Evolutionary conservation across 1,140 invertebrate species (phyloP), one percentile per base, ranked within the genome.

Genomic region (Neodiprion pinetum): DNA sequence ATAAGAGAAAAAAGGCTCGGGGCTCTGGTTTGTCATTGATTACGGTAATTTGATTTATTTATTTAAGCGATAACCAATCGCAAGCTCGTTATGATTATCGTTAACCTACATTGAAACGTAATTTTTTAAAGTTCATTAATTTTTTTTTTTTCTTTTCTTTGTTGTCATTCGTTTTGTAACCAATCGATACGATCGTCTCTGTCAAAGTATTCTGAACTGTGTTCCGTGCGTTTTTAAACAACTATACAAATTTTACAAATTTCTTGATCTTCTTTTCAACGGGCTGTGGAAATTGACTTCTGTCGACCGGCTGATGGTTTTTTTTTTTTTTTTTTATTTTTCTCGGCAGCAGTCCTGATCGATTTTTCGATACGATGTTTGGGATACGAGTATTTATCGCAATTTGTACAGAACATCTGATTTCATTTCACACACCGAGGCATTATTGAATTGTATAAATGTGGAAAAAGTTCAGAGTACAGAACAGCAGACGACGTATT

Each of bases 1-100:
- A 23, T 69, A 14, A 66, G 67, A 69, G 21, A 69, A 23, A 23
- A 66, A 78, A 83, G 83, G 85, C 87, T 87, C 86, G 86, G 85
- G 87, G 87, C 87, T 88, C 87, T 88, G 87, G 87, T 88, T 88
- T 88, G 87, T 88, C 87, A 88, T 88, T 88, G 87, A 87, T 87
- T 86, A 85, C 88, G 80, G 82, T 61, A 61, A 61, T 61, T 61
- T 61, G 53, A 61, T 61, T 61, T 7, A 12, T 61, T 73, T 76
- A 50, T 78, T 73, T 73, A 71, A 79, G 75, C 72, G 75, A 79
- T 74, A 76, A 75, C 73, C 73, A 70, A 75, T 76, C 77, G 76
- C 77, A 61, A 61, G 53, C 53, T 61, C 53, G 53, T 61, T 61
- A 12, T 61, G n/a, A 4, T 61, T 61, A 12, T 61, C 17, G 17